Base-by-base conservation (phyloP, 2,888 invertebrate species). In the Lasiommata megera region DNA sequence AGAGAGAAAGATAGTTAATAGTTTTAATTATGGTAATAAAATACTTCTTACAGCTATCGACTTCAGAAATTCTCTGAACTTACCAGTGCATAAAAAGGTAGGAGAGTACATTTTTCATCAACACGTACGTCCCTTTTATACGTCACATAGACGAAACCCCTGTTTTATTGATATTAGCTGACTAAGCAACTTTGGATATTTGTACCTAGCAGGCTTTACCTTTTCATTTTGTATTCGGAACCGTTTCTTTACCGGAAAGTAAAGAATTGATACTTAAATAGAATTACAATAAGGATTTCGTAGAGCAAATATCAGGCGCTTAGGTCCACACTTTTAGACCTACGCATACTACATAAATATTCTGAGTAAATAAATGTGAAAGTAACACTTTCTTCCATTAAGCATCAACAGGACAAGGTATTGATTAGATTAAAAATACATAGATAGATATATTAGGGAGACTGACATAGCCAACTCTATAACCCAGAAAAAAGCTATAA, bases 121-220 rank as follows among this genome's bases (percentile, higher is more conserved):
- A 37, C n/a, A n/a, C n/a, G n/a, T n/a, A n/a, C n/a, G 23, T 46
- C 41, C 34, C 12, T 37, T 37, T 60, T 72, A 69, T 64, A 76
- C 72, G 66, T 65, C 78, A 73, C 78, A 52, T 66, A 70, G 70
- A 52, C 76, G 81, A 67, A n/a, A 50, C 80, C 80, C 79, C 69
- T 66, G 69, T 81, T 82, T 82, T 84, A 84, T 83, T 79, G 80
- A 70, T 70, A 79, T 82, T 82, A 76, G 80, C 78, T 84, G 85
- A 86, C 83, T 77, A 76, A 76, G 83, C 85, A 77, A 67, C 68
- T 80, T 76, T 66, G 59, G 62, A 61, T 69, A 63, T 23, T 23
- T 18, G 3, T 18, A 23, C 6, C 5, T 40, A 17, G 23, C n/a
- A 23, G 18, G n/a, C 6, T 41, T 11, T 18, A 6, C n/a, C 11